Evolutionary conservation across 2,888 invertebrate genomes (phyloP).

Genomic region (Copidosoma aretas): DNA sequence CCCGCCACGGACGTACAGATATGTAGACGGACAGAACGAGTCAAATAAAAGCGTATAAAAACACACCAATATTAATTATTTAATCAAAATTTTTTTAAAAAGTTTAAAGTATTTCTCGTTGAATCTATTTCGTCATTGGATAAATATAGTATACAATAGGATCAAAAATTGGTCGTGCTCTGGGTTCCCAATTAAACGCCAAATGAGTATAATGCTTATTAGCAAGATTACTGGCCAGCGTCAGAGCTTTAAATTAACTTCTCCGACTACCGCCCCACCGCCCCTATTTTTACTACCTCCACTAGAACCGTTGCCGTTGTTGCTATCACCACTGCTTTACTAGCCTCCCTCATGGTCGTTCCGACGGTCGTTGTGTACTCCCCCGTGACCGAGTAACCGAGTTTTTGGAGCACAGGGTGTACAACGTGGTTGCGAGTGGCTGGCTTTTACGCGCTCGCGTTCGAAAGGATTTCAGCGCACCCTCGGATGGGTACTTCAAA

Average conservation of each 20-base stretch:
- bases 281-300: background rate
- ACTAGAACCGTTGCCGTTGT: background rate
- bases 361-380: background rate
- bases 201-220: background rate
- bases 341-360: background rate
- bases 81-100: too few relatives aligned
- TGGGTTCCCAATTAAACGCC: background rate
- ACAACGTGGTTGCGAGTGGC: background rate
- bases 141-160: too few relatives aligned
- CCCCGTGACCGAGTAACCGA: background rate
- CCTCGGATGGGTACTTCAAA: too few relatives aligned
- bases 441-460: background rate
- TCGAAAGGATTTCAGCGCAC: background rate
- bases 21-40: too few relatives aligned
- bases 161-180: too few relatives aligned
- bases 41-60: too few relatives aligned
- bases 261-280: too few relatives aligned
- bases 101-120: too few relatives aligned
- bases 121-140: too few relatives aligned
- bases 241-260: background rate
- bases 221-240: background rate
- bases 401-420: background rate
- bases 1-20: too few relatives aligned
- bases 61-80: too few relatives aligned
- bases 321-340: background rate